phyloP scores from a whole-genome alignment of 2,797 vertebrate species.

The Onychomys arenicola region DNA sequence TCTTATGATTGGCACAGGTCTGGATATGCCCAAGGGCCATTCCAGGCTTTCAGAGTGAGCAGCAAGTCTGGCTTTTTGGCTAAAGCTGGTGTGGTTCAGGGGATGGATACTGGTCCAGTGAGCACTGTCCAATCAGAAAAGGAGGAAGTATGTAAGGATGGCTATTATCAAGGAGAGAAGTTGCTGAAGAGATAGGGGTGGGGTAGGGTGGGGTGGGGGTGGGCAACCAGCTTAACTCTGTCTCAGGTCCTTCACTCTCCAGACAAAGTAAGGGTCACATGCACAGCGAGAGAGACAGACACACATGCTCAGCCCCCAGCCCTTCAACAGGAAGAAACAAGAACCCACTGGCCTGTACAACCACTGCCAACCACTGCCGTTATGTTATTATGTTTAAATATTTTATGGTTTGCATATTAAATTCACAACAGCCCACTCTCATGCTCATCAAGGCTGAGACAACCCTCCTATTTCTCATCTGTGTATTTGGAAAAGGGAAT shows the following conservation, averaged over 20 bases:
- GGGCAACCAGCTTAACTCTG: not conserved
- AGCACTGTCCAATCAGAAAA: not conserved
- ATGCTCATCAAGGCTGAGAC: not conserved
- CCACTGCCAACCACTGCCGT: not conserved
- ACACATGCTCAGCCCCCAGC: too few relatives aligned
- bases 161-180: not conserved
- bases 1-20: not conserved
- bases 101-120: not conserved
- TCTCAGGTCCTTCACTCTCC: not conserved
- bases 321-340: not conserved
- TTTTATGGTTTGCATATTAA: not conserved
- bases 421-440: not conserved
- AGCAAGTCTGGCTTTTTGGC: not conserved
- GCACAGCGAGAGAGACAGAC: not conserved
- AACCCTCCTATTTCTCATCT: not conserved
- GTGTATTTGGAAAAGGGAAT: not conserved
- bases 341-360: not conserved
- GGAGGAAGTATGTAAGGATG: not conserved
- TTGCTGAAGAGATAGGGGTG: not conserved
- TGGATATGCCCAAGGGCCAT: not conserved
- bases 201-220: not conserved
- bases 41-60: not conserved
- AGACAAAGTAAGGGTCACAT: not conserved
- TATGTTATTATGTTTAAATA: fast-evolving
- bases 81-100: too few relatives aligned